Conservation (phyloP, 1,140 invertebrate species). For the Ceratina calcarata region DNA sequence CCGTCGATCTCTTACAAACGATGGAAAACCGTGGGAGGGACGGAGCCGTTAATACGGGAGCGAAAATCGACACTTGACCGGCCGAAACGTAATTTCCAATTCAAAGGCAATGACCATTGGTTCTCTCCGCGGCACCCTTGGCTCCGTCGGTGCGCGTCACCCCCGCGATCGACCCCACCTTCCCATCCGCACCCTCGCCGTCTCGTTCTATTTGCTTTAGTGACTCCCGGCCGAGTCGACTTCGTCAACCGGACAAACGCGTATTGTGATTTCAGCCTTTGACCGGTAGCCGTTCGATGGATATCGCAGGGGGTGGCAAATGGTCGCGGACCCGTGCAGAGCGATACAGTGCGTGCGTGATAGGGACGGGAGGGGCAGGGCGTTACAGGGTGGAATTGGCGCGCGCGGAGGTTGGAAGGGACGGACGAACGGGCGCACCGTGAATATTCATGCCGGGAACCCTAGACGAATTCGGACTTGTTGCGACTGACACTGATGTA, state of each 20-base stretch:
- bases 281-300: slow-evolving; percentile 75
- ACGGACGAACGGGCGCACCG: slow-evolving; percentile 56
- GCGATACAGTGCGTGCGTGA: slow-evolving; percentile 40
- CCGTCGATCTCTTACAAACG: no score
- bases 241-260: slow-evolving; percentile 79
- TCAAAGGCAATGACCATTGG: slow-evolving; percentile 78
- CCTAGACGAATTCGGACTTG: slow-evolving; percentile 78
- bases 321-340: slow-evolving; percentile 46
- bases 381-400: slow-evolving; percentile 46
- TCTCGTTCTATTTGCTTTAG: slow-evolving; percentile 75
- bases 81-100: slow-evolving; percentile 77
- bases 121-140: slow-evolving; percentile 23
- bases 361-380: slow-evolving; percentile 3
- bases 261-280: slow-evolving; percentile 80
- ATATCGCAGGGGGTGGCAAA: slow-evolving; percentile 58
- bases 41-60: slow-evolving; percentile 55
- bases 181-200: slow-evolving; percentile 25
- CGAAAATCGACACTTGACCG: slow-evolving; percentile 74
- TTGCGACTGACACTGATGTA: slow-evolving; percentile 81
- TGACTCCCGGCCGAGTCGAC: slow-evolving; percentile 68
- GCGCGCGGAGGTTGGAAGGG: slow-evolving; percentile 46
- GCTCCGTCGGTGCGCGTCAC: slow-evolving; percentile 44
- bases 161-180: slow-evolving; percentile 34
- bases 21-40: background rate
- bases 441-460: slow-evolving; percentile 79